These are phyloP conservation scores for Volucella bombylans DNA, from an alignment of 2,888 invertebrate species.

Conservation along the genomic window DNA sequence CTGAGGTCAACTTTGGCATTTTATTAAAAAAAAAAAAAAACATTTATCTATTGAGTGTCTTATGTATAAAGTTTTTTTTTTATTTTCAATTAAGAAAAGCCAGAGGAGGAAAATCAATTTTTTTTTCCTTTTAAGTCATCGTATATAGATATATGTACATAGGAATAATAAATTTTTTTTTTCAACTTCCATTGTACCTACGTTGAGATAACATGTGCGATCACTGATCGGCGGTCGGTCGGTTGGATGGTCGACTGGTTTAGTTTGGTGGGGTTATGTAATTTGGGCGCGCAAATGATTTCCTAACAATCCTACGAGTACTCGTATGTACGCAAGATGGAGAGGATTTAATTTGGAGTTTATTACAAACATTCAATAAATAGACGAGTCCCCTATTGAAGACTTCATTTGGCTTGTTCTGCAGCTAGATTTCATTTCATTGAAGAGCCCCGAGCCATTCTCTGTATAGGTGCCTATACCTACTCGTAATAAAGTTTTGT, in stretches of 20 bases:
- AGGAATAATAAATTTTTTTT: slow-evolving; percentile 1
- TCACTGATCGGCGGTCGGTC: too few species aligned
- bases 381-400: slow-evolving; percentile 56
- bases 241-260: too few species aligned
- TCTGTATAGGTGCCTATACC: slow-evolving; percentile 8
- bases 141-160: too few species aligned
- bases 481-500: slow-evolving; percentile 12
- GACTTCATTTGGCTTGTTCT: slow-evolving; percentile 37
- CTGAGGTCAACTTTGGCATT: slow-evolving; percentile 52
- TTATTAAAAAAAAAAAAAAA: slow-evolving; percentile 2
- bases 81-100: slow-evolving; percentile 32
- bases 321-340: not conserved
- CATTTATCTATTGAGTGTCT: not conserved
- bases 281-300: slow-evolving; percentile 52
- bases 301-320: not conserved
- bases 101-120: slow-evolving; percentile 9
- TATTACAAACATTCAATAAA: slow-evolving; percentile 34
- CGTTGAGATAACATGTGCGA: not conserved
- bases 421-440: slow-evolving; percentile 43
- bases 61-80: too few species aligned
- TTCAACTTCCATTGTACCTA: not conserved
- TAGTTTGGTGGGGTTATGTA: slow-evolving; percentile 39
- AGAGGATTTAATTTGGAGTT: slow-evolving; percentile 15
- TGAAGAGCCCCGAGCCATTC: not conserved
- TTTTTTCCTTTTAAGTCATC: too few species aligned